Conservation (phyloP, 2,113 vertebrate species). For the Marmota monax region DNA sequence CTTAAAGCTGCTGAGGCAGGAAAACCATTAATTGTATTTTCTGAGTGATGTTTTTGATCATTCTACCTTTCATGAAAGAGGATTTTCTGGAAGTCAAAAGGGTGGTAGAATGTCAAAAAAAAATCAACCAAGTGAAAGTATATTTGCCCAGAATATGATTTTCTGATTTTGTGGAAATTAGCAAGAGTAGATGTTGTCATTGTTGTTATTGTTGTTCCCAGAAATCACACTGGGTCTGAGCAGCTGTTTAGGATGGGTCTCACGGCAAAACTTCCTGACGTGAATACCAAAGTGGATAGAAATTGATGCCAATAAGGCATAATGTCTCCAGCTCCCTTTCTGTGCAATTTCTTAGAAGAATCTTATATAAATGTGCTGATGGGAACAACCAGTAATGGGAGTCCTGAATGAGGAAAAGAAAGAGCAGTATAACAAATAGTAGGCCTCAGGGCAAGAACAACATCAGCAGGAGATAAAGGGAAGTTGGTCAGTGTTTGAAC, state of each 20-base stretch:
- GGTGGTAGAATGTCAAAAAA: background rate
- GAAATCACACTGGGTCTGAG: background rate
- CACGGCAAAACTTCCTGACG: background rate
- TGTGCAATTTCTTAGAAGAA: slow-evolving; percentile 34
- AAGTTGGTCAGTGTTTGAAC: background rate
- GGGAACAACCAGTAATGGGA: background rate
- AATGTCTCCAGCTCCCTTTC: slow-evolving; percentile 44
- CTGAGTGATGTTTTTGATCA: slow-evolving; percentile 68
- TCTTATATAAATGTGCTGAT: slow-evolving; percentile 15
- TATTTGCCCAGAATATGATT: slow-evolving; percentile 23
- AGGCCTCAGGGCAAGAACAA: background rate
- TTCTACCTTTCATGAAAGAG: slow-evolving; percentile 51
- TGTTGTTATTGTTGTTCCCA: background rate
- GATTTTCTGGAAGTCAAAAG: slow-evolving; percentile 65
- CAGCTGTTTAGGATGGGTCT: background rate
- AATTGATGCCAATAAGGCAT: slow-evolving; percentile 23
- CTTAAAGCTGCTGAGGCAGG: slow-evolving; percentile 67
- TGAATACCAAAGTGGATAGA: background rate
- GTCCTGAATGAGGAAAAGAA: background rate
- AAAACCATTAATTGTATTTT: slow-evolving; percentile 69
- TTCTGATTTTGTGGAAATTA: background rate
- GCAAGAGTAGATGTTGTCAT: background rate
- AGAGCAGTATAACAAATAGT: background rate
- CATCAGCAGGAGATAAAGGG: background rate
- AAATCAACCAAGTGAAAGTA: slow-evolving; percentile 29